Evolutionary conservation across 2,797 vertebrate species (phyloP).

Genomic region (Pantherophis alleghaniensis): DNA sequence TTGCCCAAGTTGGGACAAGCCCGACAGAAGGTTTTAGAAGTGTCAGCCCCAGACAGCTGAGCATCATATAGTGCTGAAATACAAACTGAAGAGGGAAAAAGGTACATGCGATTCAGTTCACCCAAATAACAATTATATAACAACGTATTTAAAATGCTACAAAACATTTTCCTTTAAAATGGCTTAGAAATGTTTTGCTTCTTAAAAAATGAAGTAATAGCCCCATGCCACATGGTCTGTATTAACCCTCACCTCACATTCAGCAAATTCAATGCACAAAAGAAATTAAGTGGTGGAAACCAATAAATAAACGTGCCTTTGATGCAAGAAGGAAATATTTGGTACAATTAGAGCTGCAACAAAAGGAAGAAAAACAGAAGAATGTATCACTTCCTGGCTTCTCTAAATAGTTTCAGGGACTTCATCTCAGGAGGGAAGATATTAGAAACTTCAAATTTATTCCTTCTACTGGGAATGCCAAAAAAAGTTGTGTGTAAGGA

Average conservation of each 20-base stretch:
- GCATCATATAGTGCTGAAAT: neutral
- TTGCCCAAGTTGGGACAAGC: neutral
- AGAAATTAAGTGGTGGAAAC: neutral
- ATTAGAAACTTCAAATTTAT: neutral
- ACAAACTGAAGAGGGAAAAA: neutral
- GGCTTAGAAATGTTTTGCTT: neutral
- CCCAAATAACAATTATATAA: neutral
- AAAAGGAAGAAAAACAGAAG: neutral
- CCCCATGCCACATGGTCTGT: neutral
- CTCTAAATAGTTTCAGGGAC: neutral
- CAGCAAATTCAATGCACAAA: neutral
- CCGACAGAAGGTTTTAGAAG: neutral
- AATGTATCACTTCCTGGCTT: neutral
- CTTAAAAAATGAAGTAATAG: neutral
- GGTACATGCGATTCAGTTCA: neutral
- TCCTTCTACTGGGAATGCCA: neutral
- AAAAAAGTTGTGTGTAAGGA: neutral
- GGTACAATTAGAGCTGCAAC: neutral
- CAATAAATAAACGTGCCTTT: neutral
- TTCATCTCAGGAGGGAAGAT: neutral
- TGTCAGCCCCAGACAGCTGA: neutral
- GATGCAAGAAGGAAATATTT: neutral
- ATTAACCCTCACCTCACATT: neutral
- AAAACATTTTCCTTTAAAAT: neutral
- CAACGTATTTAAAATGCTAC: neutral